Evolutionary conservation across 1,140 invertebrate genomes (phyloP), one percentile per base, ranked within the genome.

Genomic region (Alviniconcha marisindica): DNA sequence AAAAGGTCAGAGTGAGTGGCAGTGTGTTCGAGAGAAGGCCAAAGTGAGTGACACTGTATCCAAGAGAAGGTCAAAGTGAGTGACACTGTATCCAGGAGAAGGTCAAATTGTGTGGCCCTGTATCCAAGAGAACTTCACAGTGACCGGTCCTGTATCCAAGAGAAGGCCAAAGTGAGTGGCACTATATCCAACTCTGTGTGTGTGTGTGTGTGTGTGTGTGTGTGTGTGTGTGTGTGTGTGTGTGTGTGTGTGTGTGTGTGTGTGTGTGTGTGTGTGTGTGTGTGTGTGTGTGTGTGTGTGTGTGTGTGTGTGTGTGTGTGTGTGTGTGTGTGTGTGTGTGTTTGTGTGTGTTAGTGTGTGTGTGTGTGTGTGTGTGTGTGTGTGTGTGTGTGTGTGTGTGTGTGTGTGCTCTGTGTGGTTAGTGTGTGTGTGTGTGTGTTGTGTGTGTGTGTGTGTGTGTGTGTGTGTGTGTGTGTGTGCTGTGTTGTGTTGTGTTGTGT

Each of bases 301-400:
- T 14, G 56, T 60, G 56, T 60, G 56, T 60, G 56, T 60, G 56
- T 60, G 56, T 60, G 56, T 60, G 4, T 7, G 63, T 33, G 63
- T 33, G 63, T 36, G 63, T 69, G 63, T 33, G 31, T 69, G 63
- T 33, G 63, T 33, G n/a, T 69, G 63, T 33, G 63, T 33, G 63
- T 69, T n/a, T 69, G 63, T 33, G 63, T 69, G 63, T 18, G 63
- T 69, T n/a, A 10, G 63, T 36, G 63, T 36, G 63, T 7, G 63
- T 36, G 63, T 69, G 63, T 36, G 63, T 69, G 63, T 36, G 63
- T 38, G 4, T 69, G 63, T 69, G 63, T 69, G 63, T 69, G 63
- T 69, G 63, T 69, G 63, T 69, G 63, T 69, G 63, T 69, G 63
- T 69, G 63, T 69, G 63, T 69, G 63, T 69, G 63, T 69, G 63